Evolutionary conservation across 2,888 invertebrate species (phyloP), one percentile per base, ranked within the genome.

Genomic region (Crematogaster levior): DNA sequence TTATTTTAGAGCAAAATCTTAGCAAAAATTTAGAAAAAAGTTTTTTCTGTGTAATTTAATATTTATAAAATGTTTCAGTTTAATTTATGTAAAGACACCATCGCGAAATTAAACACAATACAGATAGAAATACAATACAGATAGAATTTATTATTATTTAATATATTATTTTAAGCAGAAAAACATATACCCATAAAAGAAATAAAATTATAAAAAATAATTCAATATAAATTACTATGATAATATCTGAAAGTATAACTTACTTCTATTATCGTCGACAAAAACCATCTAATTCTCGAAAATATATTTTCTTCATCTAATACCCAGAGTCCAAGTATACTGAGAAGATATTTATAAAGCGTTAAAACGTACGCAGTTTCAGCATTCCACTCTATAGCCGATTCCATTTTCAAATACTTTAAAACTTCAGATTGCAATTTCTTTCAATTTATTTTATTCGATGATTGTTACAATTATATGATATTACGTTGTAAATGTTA

Each of bases 61-160:
- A 15, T 9, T 43, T 65, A 43, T 43, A 24, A 30, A 3, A 46
- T 30, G 0, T 48, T 46, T 66, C 2, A 68, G 7, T 4, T 48
- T 66, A 27, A 30, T 66, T 48, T 37, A 37, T 94, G 93, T 86
- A 93, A 89, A 75, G 12, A 92, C 82, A 10, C 88, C 5, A 6
- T 46, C 88, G 40, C n/a, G n/a, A 93, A 91, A 56, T 94, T 87
- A 70, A 93, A 85, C 30, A 90, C 83, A 65, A 93, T 91, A n/a
- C n/a, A n/a, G n/a, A n/a, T n/a, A n/a, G n/a, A n/a, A n/a, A n/a
- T n/a, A 30, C 5, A 10, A 65, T 9, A 27, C 9, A 1, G 9
- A 34, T 70, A n/a, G 24, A 51, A 51, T 24, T 9, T 51, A 51
- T 15, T 30, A 58, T 30, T 58, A n/a, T n/a, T n/a, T n/a, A n/a